These are phyloP conservation scores for Fregata magnificens DNA, from an alignment of 2,113 vertebrate species.

Conservation along the genomic window DNA sequence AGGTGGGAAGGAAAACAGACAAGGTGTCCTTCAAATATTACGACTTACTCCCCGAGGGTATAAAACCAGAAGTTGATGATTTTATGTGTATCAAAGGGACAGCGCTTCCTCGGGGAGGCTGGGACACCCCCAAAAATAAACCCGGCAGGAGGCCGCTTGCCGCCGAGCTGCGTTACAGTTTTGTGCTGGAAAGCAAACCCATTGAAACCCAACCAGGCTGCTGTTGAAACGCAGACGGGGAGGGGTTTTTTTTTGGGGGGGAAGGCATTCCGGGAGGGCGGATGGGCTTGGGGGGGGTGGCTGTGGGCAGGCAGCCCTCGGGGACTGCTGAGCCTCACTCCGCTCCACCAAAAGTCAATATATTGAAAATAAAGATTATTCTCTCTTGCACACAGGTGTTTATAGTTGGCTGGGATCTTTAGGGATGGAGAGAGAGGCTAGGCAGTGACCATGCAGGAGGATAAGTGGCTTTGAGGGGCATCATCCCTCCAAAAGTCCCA, in stretches of 20 bases:
- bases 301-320: not conserved
- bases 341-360: accelerated
- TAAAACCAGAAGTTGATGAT: accelerated
- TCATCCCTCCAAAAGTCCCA: not conserved
- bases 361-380: no score
- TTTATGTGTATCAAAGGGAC: accelerated
- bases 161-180: not conserved
- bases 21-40: accelerated
- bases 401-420: not conserved
- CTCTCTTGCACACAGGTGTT: accelerated
- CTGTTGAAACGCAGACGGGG: accelerated
- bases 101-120: not conserved
- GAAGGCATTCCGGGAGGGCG: no score
- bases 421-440: no score
- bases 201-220: not conserved
- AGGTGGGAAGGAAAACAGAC: not conserved
- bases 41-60: accelerated
- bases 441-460: accelerated
- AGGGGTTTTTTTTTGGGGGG: no score
- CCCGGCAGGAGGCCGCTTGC: not conserved
- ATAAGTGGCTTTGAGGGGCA: not conserved
- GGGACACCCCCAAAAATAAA: not conserved
- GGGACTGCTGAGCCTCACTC: not conserved
- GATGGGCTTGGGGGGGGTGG: not conserved
- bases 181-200: not conserved